Evolutionary conservation across 2,113 vertebrate species (phyloP).

Genomic region (Abramis brama): DNA sequence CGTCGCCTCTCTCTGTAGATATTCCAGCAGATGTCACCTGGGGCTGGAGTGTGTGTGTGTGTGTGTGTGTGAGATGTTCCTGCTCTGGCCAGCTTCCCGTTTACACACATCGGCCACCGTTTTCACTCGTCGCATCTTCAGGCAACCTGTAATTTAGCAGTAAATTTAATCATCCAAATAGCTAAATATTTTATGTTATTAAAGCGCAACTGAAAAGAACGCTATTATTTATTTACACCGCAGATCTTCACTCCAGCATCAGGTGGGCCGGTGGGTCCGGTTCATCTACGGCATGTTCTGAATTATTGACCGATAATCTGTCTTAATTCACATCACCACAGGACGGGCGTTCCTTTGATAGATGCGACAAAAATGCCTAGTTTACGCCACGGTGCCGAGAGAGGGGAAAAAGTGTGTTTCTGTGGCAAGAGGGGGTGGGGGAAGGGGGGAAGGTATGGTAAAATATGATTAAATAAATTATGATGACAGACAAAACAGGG

Average conservation of each 20-base stretch:
- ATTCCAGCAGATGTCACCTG: slow-evolving; percentile 71
- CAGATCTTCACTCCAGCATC: slow-evolving; percentile 64
- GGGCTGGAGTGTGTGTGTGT: slow-evolving; percentile 59
- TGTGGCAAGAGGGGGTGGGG: slow-evolving; percentile 34
- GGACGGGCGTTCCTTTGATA: slow-evolving; percentile 39
- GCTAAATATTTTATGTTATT: slow-evolving; percentile 80
- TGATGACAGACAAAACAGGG: slow-evolving; percentile 49
- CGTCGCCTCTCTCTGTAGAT: slow-evolving; percentile 36
- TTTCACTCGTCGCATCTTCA: slow-evolving; percentile 65
- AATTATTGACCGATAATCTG: slow-evolving; percentile 81
- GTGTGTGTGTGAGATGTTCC: slow-evolving; percentile 51
- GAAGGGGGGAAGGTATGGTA: slow-evolving; percentile 42
- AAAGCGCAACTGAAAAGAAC: slow-evolving; percentile 67
- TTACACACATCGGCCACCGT: slow-evolving; percentile 54
- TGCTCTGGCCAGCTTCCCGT: slow-evolving; percentile 50
- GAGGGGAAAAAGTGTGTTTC: background rate
- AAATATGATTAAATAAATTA: slow-evolving; percentile 56
- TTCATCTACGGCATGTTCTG: slow-evolving; percentile 63
- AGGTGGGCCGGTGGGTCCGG: slow-evolving; percentile 72
- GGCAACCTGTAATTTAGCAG: slow-evolving; percentile 75
- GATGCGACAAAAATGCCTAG: slow-evolving; percentile 46
- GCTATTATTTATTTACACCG: slow-evolving; percentile 78
- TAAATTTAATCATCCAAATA: slow-evolving; percentile 79
- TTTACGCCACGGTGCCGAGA: background rate
- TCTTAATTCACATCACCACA: slow-evolving; percentile 75